Conservation (phyloP, 2,113 vertebrate genomes). For the Peromyscus maniculatus region DNA sequence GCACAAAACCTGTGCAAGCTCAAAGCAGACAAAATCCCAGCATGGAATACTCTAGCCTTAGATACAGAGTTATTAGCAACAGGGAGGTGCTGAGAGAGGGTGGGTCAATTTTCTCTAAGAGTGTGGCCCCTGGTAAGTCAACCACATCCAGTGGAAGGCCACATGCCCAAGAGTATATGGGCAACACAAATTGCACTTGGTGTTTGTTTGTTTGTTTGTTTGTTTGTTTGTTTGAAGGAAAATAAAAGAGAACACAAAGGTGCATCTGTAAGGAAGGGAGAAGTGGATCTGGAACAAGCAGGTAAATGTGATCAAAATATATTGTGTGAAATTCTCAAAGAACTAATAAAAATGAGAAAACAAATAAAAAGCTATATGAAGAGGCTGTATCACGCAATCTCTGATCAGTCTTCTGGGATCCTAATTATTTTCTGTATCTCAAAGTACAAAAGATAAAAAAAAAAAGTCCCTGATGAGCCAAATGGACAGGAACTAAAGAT, state of each 20-base stretch:
- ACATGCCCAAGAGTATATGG: background rate
- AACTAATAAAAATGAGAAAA: background rate
- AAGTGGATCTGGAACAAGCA: background rate
- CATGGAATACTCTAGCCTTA: background rate
- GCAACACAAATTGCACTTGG: background rate
- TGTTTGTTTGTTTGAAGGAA: background rate
- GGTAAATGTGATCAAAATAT: background rate
- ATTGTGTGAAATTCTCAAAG: background rate
- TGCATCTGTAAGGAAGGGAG: background rate
- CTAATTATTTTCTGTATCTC: background rate
- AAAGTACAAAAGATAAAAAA: constrained; percentile 38
- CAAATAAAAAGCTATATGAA: background rate
- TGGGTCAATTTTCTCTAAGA: background rate
- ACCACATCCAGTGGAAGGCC: background rate
- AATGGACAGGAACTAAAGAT: background rate
- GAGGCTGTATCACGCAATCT: background rate
- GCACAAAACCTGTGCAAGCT: background rate
- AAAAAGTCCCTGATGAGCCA: background rate
- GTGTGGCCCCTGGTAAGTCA: background rate
- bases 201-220: background rate
- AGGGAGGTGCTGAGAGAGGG: too few species aligned
- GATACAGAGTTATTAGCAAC: background rate
- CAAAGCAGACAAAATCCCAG: background rate
- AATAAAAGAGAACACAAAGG: background rate
- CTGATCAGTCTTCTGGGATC: background rate